Evolutionary conservation across 2,888 invertebrate genomes (phyloP), one percentile per base, ranked within the genome.

Genomic region (Saturnia pavonia): DNA sequence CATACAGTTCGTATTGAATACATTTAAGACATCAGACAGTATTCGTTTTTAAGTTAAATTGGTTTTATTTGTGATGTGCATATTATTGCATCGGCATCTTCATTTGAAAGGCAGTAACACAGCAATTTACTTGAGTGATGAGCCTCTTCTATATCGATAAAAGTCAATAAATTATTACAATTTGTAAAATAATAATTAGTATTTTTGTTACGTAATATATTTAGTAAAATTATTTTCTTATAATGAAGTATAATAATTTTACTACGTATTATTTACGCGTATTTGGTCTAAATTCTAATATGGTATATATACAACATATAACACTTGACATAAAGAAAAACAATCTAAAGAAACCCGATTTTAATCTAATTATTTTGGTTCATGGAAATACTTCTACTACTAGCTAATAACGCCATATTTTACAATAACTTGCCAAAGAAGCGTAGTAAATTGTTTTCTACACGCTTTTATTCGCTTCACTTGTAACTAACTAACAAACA

Each of bases 1-100:
- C 16, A 16, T 25, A 65, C 63, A 19, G 22, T 48, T n/a, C 1
- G 9, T 9, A 22, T 75, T 77, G 75, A 77, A 74, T 72, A 70
- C 68, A 66, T 73, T 80, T 78, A 80, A 84, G 80, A 81, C 75
- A 78, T 78, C 80, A 82, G 82, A 88, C 86, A 88, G 16, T 3
- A 63, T 63, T 14, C 84, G 85, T 88, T 88, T 87, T 85, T 86
- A 92, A 90, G 91, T 91, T 89, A 92, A 92, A 92, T 92, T 90
- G 88, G 88, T 88, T 89, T 92, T 90, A 92, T 92, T 92, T 90
- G 88, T 83, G 72, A 74, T 75, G 77, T 83, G 87, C 88, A 91
- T 87, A 90, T 90, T 90, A 90, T 87, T 91, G 89, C 90, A 85
- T 84, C 78, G 75, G 60, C 76, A 85, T 86, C 86, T 86, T 83